Evolutionary conservation across 2,113 vertebrate genomes (phyloP).

Genomic region (Rhinogobius similis): DNA sequence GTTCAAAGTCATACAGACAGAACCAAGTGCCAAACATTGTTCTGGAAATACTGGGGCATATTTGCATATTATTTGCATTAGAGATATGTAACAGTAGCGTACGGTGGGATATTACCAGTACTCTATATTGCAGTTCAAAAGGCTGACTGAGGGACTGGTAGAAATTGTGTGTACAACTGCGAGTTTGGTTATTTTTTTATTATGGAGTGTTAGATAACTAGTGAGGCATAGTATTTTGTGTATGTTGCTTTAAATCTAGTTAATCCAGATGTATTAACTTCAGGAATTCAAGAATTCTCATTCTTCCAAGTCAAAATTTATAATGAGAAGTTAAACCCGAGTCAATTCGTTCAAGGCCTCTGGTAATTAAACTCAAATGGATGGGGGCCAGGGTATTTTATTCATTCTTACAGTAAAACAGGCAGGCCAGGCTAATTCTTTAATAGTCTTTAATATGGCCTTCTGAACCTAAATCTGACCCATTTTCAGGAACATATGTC

Average conservation of each 20-base stretch:
- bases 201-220: background rate
- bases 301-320: background rate
- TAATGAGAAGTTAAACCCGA: background rate
- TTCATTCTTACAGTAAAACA: background rate
- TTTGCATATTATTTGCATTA: background rate
- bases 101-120: background rate
- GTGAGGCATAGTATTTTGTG: background rate
- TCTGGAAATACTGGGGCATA: background rate
- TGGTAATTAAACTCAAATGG: background rate
- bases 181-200: too few species aligned
- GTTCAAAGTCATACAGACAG: background rate
- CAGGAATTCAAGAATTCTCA: too few species aligned
- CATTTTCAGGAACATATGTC: background rate
- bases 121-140: background rate
- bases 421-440: background rate
- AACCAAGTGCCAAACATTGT: background rate
- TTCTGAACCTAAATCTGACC: conserved; percentile 2
- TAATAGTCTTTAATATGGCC: background rate
- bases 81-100: background rate
- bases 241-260: too few species aligned
- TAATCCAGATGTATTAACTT: too few species aligned
- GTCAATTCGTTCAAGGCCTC: background rate
- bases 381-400: background rate
- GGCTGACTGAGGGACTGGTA: background rate
- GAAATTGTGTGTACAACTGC: background rate